phyloP scores from a whole-genome alignment of 2,888 invertebrate genomes.

The Dorcus hopei region DNA sequence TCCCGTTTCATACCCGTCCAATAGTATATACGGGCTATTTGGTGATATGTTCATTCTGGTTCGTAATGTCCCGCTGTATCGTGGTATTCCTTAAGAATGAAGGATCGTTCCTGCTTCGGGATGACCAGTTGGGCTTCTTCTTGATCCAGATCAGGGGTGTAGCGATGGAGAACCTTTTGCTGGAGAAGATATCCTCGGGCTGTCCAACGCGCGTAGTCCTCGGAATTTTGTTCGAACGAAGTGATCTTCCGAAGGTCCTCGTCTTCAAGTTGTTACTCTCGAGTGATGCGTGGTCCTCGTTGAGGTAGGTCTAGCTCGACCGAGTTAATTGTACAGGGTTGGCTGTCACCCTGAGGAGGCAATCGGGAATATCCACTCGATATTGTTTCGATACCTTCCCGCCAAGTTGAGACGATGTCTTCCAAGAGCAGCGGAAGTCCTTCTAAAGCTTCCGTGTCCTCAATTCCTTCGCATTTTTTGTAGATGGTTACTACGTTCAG shows the following conservation, averaged over 20 bases:
- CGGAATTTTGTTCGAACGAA: slow-evolving; percentile 2
- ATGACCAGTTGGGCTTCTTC: slow-evolving; percentile 15
- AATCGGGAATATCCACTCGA: too few relatives aligned
- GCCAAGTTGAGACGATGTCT: too few relatives aligned
- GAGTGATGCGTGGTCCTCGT: not conserved
- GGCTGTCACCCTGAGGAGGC: not conserved
- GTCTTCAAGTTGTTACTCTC: slow-evolving; percentile 20
- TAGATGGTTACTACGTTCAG: too few relatives aligned
- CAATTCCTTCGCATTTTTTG: too few relatives aligned
- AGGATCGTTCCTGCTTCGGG: not conserved
- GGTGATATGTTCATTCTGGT: slow-evolving; percentile 24
- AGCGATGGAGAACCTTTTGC: slow-evolving; percentile 9
- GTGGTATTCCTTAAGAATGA: slow-evolving; percentile 25
- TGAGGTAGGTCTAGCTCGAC: not conserved
- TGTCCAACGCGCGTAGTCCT: slow-evolving; percentile 1
- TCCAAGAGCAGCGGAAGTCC: too few relatives aligned
- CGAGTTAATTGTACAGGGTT: too few relatives aligned
- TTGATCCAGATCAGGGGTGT: slow-evolving; percentile 11
- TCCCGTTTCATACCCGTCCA: slow-evolving; percentile 29
- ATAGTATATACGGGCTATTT: slow-evolving; percentile 25
- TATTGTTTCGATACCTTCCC: too few relatives aligned
- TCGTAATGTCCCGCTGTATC: slow-evolving; percentile 35
- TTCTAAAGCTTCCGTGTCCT: too few relatives aligned
- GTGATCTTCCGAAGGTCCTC: slow-evolving; percentile 20
- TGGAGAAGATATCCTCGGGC: slow-evolving; percentile 4